Evolutionary conservation across 2,888 invertebrate species (phyloP).

Genomic region (Cyclophora punctaria): DNA sequence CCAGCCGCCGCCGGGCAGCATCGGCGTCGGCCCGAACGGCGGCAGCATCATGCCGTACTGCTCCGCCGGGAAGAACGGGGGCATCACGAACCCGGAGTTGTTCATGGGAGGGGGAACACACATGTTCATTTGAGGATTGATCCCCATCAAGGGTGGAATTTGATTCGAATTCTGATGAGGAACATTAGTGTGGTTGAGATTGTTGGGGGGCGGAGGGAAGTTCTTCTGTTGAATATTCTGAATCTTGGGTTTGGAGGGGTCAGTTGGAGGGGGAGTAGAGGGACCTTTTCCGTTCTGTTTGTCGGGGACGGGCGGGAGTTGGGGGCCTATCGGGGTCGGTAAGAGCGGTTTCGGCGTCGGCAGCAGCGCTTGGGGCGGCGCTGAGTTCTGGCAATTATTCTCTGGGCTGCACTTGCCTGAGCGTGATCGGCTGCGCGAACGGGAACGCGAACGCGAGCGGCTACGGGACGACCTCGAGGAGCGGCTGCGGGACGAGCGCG

Average conservation of each 20-base stretch:
- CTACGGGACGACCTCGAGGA: slow-evolving; percentile 58
- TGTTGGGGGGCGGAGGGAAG: neutral
- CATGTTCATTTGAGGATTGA: slow-evolving; percentile 62
- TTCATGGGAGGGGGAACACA: slow-evolving; percentile 53
- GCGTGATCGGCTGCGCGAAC: slow-evolving; percentile 64
- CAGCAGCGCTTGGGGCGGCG: slow-evolving; percentile 40
- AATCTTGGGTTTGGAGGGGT: neutral
- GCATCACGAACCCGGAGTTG: slow-evolving; percentile 51
- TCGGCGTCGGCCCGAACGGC: slow-evolving; percentile 25
- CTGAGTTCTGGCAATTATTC: slow-evolving; percentile 44
- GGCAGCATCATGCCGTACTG: slow-evolving; percentile 64
- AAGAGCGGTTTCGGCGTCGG: slow-evolving; percentile 43
- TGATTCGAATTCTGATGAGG: slow-evolving; percentile 28
- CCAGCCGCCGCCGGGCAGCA: slow-evolving; percentile 45
- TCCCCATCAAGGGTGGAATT: slow-evolving; percentile 58
- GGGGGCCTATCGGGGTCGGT: slow-evolving; percentile 52
- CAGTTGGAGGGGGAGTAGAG: slow-evolving; percentile 24
- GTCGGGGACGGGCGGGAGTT: slow-evolving; percentile 31
- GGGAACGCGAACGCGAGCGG: slow-evolving; percentile 59
- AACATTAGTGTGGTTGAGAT: slow-evolving; percentile 1
- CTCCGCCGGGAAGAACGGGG: slow-evolving; percentile 56
- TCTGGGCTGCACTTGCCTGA: slow-evolving; percentile 73
- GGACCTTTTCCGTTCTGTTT: slow-evolving; percentile 34
- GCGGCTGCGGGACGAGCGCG: slow-evolving; percentile 60
- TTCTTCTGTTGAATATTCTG: slow-evolving; percentile 1